These are phyloP conservation scores for Ennomos erosarius DNA, from an alignment of 2,888 invertebrate genomes.

Conservation along the genomic window DNA sequence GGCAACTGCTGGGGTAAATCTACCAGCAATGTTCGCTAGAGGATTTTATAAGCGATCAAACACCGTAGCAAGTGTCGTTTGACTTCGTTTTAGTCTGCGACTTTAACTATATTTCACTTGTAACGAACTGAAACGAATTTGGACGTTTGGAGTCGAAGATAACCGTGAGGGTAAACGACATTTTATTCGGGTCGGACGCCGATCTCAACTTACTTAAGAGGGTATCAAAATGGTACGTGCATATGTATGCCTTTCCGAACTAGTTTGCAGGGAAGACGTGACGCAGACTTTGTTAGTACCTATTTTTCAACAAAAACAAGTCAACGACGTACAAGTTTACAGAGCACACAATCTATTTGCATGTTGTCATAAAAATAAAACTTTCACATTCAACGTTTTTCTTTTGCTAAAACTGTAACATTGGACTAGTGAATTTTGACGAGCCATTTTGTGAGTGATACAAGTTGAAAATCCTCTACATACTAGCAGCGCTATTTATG, in stretches of 20 bases:
- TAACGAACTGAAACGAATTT: slow-evolving; percentile 59
- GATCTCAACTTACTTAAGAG: slow-evolving; percentile 50
- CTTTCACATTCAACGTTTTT: too few species aligned
- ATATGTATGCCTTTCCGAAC: slow-evolving; percentile 32
- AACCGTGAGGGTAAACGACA: slow-evolving; percentile 54
- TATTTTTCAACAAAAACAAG: slow-evolving; percentile 10
- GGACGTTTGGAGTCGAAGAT: slow-evolving; percentile 57
- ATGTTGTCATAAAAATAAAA: too few species aligned
- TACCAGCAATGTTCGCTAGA: slow-evolving; percentile 34
- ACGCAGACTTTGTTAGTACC: slow-evolving; percentile 5
- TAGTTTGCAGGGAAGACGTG: slow-evolving; percentile 23
- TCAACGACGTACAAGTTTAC: slow-evolving; percentile 6
- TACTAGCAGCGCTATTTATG: too few species aligned
- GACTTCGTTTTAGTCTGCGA: slow-evolving; percentile 43
- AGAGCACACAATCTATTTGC: too few species aligned
- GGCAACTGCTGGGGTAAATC: slow-evolving; percentile 26
- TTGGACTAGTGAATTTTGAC: not conserved
- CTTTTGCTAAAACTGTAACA: too few species aligned
- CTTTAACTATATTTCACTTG: slow-evolving; percentile 56
- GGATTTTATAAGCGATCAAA: slow-evolving; percentile 45
- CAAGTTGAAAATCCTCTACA: too few species aligned
- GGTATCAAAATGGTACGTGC: slow-evolving; percentile 44
- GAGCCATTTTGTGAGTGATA: slow-evolving; percentile 3
- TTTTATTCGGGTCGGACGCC: slow-evolving; percentile 46
- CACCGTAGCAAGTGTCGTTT: slow-evolving; percentile 43